phyloP scores from a whole-genome alignment of 2,888 invertebrate species.

The Habrosyne pyritoides region DNA sequence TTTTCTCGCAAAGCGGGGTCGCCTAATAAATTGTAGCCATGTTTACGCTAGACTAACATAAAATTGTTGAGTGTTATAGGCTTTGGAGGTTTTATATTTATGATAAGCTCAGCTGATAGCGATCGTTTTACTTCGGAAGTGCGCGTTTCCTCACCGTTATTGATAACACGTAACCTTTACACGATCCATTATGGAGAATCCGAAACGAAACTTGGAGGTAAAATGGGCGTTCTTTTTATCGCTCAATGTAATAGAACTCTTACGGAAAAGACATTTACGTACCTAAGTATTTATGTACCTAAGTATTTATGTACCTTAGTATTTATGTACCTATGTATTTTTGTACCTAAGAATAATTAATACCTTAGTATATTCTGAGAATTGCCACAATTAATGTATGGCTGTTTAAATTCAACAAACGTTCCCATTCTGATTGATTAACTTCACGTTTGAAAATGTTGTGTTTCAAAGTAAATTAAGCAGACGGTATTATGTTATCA shows the following conservation, averaged over 20 bases:
- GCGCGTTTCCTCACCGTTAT: conserved; percentile 55
- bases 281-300: too few species aligned
- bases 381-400: too few species aligned
- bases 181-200: conserved; percentile 51
- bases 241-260: conserved; percentile 17
- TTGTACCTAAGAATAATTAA: too few species aligned
- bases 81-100: conserved; percentile 61
- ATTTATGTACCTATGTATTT: too few species aligned
- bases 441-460: too few species aligned
- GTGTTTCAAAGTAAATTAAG: too few species aligned
- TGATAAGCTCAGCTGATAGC: conserved; percentile 61
- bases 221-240: conserved; percentile 31
- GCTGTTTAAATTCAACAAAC: too few species aligned
- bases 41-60: conserved; percentile 51
- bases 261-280: neutral
- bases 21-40: conserved; percentile 45
- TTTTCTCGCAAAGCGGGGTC: conserved; percentile 23
- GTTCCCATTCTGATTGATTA: too few species aligned
- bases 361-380: too few species aligned
- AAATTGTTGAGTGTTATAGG: conserved; percentile 50
- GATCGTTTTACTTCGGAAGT: conserved; percentile 56
- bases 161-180: conserved; percentile 55
- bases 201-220: conserved; percentile 35
- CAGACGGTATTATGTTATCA: too few species aligned
- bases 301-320: too few species aligned